Evolutionary conservation across 2,888 invertebrate species (phyloP).

Genomic region (Drosophila dives): DNA sequence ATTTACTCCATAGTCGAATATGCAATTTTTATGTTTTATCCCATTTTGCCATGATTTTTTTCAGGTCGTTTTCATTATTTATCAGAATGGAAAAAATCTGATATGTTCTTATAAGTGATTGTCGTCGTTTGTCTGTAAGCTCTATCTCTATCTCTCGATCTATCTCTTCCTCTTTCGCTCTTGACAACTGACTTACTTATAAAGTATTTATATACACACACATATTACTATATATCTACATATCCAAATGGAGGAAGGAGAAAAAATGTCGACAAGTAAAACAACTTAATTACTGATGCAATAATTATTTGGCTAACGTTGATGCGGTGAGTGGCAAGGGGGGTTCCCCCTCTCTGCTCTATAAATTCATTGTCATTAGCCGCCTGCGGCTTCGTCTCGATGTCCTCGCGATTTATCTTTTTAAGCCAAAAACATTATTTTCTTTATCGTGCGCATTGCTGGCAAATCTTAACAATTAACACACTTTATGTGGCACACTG

Average conservation of each 20-base stretch:
- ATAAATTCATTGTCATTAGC: slow-evolving; percentile 42
- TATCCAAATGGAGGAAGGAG: background rate
- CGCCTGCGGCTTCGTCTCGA: slow-evolving; percentile 50
- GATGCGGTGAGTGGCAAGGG: background rate
- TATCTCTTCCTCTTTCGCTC: background rate
- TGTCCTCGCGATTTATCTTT: slow-evolving; percentile 74
- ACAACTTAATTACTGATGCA: slow-evolving; percentile 61
- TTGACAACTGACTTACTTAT: slow-evolving; percentile 7
- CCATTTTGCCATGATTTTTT: background rate
- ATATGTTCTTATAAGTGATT: slow-evolving; percentile 32
- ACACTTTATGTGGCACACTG: slow-evolving; percentile 70
- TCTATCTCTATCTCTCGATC: slow-evolving; percentile 14
- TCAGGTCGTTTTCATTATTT: slow-evolving; percentile 26
- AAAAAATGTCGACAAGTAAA: slow-evolving; percentile 17
- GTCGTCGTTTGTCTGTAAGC: slow-evolving; percentile 42
- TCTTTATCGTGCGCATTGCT: slow-evolving; percentile 60
- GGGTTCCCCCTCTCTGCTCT: slow-evolving; percentile 1
- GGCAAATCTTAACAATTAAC: slow-evolving; percentile 76
- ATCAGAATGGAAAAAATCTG: slow-evolving; percentile 15
- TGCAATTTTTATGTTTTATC: slow-evolving; percentile 3
- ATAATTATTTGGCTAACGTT: slow-evolving; percentile 52
- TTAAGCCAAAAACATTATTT: slow-evolving; percentile 76
- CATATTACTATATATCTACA: background rate
- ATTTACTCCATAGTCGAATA: background rate
- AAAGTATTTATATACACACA: slow-evolving; percentile 2